These are phyloP conservation scores for Illadopsis cleaveri DNA, from an alignment of 2,113 vertebrate genomes.

Conservation along the genomic window DNA sequence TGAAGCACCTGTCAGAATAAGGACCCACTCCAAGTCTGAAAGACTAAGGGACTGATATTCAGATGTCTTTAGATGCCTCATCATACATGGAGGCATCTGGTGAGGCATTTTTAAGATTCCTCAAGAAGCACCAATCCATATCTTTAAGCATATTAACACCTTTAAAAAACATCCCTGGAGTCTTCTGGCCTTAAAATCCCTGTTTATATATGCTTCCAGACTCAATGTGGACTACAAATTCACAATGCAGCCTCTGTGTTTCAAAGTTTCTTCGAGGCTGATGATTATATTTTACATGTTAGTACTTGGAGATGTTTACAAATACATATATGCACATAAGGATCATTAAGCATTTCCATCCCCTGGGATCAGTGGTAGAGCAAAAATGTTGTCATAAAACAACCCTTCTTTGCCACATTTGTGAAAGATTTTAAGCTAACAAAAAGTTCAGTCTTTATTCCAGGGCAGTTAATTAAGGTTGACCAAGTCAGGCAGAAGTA, in stretches of 20 bases:
- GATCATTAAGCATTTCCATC: slow-evolving; percentile 55
- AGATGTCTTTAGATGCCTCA: neutral
- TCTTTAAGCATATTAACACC: neutral
- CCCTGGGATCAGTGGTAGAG: slow-evolving; percentile 38
- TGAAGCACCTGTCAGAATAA: slow-evolving; percentile 31
- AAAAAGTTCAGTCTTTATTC: slow-evolving; percentile 81
- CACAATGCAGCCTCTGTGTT: rapidly evolving
- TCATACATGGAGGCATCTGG: neutral
- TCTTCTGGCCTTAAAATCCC: neutral
- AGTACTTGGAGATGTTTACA: slow-evolving; percentile 35
- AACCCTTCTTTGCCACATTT: slow-evolving; percentile 55
- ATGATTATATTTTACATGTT: neutral
- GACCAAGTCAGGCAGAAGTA: slow-evolving; percentile 93
- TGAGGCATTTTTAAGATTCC: neutral
- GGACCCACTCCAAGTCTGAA: slow-evolving; percentile 16
- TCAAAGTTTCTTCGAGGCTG: neutral
- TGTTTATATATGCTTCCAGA: neutral
- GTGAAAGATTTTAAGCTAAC: slow-evolving; percentile 77
- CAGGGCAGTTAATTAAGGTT: slow-evolving; percentile 91
- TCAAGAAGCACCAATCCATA: neutral
- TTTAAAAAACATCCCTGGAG: neutral
- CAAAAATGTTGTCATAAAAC: slow-evolving; percentile 61
- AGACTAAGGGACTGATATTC: neutral
- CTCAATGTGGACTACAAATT: neutral
- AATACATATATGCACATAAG: slow-evolving; percentile 48